Evolutionary conservation across 1,140 invertebrate species (phyloP), one percentile per base, ranked within the genome.

Genomic region (Drosophila willistoni): DNA sequence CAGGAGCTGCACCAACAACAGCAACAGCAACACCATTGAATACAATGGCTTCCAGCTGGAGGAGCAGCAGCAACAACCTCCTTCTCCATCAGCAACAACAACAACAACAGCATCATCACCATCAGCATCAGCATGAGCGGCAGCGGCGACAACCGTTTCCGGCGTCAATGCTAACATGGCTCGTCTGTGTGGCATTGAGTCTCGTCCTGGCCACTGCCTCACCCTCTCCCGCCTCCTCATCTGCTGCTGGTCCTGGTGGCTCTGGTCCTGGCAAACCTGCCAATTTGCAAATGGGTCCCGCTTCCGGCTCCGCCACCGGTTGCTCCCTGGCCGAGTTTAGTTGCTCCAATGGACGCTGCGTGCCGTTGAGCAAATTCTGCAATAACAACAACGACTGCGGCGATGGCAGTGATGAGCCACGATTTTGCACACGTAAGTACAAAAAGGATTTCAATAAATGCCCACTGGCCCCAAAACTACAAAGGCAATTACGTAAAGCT

Each of bases 371-470:
- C 92, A 94, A 95, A 89, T 97, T 95, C 92, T 98, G 97, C 93
- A 96, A 98, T 91, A 95, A 95, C 74, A 93, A 94, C 69, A 95
- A 97, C 92, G 96, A 98, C 90, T 98, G 97, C 83, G 96, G 96
- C 1, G 97, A 98, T 90, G 94, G 94, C 34, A 96, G 95, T 44
- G 97, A 98, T 92, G 97, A 98, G 91, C 95, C 96, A 33, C 94
- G 96, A 80, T 95, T 96, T 91, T 98, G 97, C 90, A 96, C 96
- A 92, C 96, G 97, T 98, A 92, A 97, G 96, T 96, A 71, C 14
- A 39, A 36, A 36, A 12, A 10, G 51, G 19, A 29, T 29, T 3
- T 22, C 10, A 36, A 36, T 36, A 36, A 36, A 10, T 36, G 36
- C 9, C 36, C 36, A 39, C 36, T 39, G 36, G 10, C 1, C 36